These are phyloP conservation scores for Neodon shergylaensis DNA, from an alignment of 2,113 vertebrate species.

Conservation along the genomic window DNA sequence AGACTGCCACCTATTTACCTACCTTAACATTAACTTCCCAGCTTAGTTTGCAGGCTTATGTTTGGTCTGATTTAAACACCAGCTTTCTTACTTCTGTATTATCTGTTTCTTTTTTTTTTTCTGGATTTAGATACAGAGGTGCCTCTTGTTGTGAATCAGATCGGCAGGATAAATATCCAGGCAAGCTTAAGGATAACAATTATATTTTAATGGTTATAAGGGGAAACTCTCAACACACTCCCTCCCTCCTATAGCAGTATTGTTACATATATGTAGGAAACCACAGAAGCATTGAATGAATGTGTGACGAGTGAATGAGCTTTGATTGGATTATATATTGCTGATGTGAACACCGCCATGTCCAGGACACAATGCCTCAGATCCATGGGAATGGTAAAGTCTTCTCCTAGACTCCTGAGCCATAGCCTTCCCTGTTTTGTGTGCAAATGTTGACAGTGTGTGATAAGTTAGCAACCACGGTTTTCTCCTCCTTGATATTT, in stretches of 20 bases:
- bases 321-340: neutral
- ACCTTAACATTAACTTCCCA: neutral
- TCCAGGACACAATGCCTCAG: neutral
- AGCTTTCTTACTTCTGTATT: neutral
- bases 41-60: neutral
- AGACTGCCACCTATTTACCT: neutral
- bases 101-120: neutral
- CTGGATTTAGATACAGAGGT: conserved; percentile 3
- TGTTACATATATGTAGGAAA: neutral
- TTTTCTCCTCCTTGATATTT: neutral
- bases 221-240: neutral
- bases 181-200: too few species aligned
- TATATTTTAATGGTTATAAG: too few species aligned
- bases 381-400: neutral
- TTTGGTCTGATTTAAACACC: neutral
- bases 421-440: neutral
- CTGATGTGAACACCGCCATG: neutral
- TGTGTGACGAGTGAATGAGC: neutral
- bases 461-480: neutral
- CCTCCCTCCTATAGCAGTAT: neutral
- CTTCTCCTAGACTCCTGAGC: neutral
- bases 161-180: too few species aligned
- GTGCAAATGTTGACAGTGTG: neutral
- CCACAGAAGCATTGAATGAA: neutral
- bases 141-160: neutral